These are phyloP conservation scores for Hydropotes inermis DNA, from an alignment of 2,113 vertebrate species.

Conservation along the genomic window DNA sequence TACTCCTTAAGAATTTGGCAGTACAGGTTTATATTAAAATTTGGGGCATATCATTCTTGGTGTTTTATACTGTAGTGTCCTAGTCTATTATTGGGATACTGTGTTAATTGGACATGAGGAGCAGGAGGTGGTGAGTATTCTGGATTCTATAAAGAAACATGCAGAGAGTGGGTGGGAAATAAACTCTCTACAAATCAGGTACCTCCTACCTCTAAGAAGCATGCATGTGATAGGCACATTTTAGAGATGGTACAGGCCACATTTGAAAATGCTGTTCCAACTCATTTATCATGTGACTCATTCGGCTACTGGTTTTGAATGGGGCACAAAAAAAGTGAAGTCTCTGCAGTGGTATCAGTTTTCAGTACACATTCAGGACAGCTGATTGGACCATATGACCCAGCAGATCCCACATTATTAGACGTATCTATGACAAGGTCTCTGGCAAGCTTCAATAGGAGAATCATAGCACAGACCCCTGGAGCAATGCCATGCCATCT, in stretches of 20 bases:
- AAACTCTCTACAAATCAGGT: neutral
- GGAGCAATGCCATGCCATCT: slow-evolving; percentile 65
- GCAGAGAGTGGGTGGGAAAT: neutral
- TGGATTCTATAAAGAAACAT: neutral
- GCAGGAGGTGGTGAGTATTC: neutral
- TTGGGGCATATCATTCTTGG: neutral
- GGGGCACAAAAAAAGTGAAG: neutral
- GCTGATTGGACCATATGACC: neutral
- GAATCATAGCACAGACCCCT: slow-evolving; percentile 20
- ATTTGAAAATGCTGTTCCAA: neutral
- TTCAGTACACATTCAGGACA: neutral
- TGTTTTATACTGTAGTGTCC: neutral
- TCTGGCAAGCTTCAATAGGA: slow-evolving; percentile 34
- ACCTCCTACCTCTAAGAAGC: neutral
- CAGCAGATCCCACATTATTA: slow-evolving; percentile 33
- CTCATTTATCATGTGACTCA: neutral
- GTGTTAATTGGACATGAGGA: neutral
- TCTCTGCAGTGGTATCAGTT: slow-evolving; percentile 14
- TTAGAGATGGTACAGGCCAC: neutral
- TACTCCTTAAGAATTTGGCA: neutral
- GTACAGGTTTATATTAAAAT: slow-evolving; percentile 16
- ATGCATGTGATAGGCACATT: neutral
- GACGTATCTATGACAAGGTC: slow-evolving; percentile 30
- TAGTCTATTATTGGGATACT: neutral
- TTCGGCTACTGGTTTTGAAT: neutral